Conservation (phyloP, 2,113 vertebrate species). For the Ctenodactylus gundi region DNA sequence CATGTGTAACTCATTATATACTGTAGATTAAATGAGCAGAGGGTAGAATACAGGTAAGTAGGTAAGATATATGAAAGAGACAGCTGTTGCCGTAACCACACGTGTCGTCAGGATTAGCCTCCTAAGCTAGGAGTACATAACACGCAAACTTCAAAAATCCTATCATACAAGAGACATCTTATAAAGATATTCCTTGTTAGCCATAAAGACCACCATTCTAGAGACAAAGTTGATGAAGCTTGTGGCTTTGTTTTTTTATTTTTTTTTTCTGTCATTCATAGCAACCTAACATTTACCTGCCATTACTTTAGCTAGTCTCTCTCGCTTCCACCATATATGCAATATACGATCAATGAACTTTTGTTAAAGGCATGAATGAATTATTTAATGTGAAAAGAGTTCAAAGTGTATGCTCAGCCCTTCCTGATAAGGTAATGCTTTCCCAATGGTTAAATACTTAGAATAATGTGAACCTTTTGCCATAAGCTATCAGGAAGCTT, state of each 20-base stretch:
- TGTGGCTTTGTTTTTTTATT: too few species aligned
- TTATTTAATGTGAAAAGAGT: not conserved
- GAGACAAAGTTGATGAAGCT: not conserved
- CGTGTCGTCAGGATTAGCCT: not conserved
- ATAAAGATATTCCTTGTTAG: not conserved
- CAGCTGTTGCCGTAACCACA: not conserved
- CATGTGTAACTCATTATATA: not conserved
- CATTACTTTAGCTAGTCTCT: not conserved
- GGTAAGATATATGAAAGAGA: not conserved
- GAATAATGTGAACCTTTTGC: not conserved
- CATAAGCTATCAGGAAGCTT: not conserved
- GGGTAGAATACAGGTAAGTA: not conserved
- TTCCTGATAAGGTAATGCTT: not conserved
- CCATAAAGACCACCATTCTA: not conserved
- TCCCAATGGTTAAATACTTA: slow-evolving; percentile 20
- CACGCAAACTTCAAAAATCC: not conserved
- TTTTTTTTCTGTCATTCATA: not conserved
- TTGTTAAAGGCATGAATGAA: not conserved
- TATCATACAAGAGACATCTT: not conserved
- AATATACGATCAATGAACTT: not conserved
- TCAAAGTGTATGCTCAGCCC: not conserved
- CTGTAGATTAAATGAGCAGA: too few species aligned
- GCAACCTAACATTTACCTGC: not conserved
- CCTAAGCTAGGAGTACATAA: not conserved
- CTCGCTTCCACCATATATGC: not conserved